phyloP scores from a whole-genome alignment of 2,888 invertebrate genomes.

The Chaitophorus viminalis region DNA sequence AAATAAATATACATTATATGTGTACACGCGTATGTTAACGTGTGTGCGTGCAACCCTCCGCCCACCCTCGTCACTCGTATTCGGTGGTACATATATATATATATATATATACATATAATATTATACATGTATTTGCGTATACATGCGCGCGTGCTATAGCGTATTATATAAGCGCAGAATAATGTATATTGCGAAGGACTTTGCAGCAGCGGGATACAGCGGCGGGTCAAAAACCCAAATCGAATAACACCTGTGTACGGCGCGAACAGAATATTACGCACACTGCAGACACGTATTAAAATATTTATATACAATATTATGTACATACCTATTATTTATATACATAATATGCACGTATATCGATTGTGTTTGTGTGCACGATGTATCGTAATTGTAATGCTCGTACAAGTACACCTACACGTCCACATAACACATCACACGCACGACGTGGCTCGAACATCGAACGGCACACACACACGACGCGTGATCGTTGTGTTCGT shows the following conservation, averaged over 20 bases:
- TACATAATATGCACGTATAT: background rate
- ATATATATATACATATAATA: no score
- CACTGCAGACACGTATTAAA: no score
- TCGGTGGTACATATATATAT: no score
- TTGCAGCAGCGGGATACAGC: background rate
- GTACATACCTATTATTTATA: no score
- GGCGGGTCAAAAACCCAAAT: background rate
- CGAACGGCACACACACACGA: background rate
- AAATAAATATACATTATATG: background rate
- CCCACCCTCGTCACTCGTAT: no score
- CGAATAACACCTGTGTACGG: conserved; percentile 29
- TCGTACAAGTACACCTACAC: no score
- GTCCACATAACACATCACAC: background rate
- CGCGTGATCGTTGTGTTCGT: no score
- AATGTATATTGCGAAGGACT: background rate
- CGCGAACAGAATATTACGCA: background rate
- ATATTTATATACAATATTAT: background rate
- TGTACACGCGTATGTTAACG: background rate
- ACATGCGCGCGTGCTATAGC: no score
- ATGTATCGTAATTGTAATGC: background rate
- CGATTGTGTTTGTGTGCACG: background rate
- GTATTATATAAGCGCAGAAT: no score
- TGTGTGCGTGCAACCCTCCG: no score
- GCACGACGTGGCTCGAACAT: background rate
- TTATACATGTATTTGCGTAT: no score